A percentile compares a stretch with the other conserved stretches of the same genome.
Evolutionary conservation across 2,888 invertebrate genomes (phyloP).

Genomic region (Hydriomena furcata): DNA sequence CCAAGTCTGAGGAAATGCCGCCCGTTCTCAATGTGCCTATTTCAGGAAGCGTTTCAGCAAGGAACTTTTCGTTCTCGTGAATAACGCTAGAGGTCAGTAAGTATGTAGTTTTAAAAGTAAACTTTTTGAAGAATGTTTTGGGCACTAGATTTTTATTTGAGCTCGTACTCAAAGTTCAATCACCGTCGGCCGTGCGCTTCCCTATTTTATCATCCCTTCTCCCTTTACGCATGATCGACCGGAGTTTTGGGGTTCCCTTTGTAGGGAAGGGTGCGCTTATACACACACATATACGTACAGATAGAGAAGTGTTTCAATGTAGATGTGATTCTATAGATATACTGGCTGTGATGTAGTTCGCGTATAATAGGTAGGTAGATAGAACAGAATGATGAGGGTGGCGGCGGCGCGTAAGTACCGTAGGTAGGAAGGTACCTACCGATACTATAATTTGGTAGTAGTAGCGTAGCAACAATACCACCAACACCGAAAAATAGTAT

Average conservation of each 20-base stretch:
- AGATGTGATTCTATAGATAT: constrained; percentile 30
- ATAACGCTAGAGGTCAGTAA: constrained; percentile 81
- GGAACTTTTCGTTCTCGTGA: constrained; percentile 78
- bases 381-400: constrained; percentile 11
- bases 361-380: constrained; percentile 10
- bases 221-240: constrained; percentile 84
- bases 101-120: constrained; percentile 33
- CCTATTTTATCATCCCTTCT: constrained; percentile 81
- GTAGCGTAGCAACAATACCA: constrained; percentile 21
- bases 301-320: constrained; percentile 29
- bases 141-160: constrained; percentile 13
- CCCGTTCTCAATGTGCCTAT: constrained; percentile 69
- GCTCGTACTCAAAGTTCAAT: constrained; percentile 60
- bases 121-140: constrained; percentile 20
- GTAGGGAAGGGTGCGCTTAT: constrained; percentile 70
- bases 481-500: constrained; percentile 5
- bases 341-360: constrained; percentile 9
- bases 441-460: constrained; percentile 4
- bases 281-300: constrained; percentile 40
- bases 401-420: background rate
- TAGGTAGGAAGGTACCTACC: background rate
- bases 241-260: constrained; percentile 78
- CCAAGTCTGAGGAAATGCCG: constrained; percentile 75
- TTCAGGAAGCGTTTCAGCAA: constrained; percentile 80
- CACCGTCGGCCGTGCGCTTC: constrained; percentile 71